These are phyloP conservation scores for Cryptocheilus praepositus DNA, from an alignment of 2,888 invertebrate species.

Conservation along the genomic window DNA sequence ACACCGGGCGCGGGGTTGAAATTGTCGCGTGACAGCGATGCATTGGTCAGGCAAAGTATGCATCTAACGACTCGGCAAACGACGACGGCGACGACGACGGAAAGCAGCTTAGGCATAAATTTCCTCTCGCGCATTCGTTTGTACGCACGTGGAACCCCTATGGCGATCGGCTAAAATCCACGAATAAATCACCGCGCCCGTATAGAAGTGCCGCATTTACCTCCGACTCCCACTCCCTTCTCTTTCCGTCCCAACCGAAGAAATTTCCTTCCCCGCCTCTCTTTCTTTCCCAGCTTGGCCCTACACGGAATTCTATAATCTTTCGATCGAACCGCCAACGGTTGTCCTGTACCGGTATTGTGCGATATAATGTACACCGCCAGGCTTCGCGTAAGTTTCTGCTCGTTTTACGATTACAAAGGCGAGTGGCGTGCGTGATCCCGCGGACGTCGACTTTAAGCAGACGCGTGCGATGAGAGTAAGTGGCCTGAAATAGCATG, in stretches of 20 bases:
- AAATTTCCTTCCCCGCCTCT: constrained; percentile 28
- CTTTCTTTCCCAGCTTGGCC: background rate
- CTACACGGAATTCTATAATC: constrained; percentile 33
- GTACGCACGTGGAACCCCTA: constrained; percentile 42
- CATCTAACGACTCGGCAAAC: too few species aligned
- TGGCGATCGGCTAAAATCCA: constrained; percentile 49
- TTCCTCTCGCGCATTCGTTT: constrained; percentile 29
- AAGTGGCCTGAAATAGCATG: too few species aligned
- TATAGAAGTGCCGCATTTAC: constrained; percentile 32
- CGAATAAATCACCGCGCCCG: constrained; percentile 47
- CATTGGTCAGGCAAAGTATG: constrained; percentile 26
- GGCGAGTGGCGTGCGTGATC: too few species aligned
- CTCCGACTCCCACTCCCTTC: background rate
- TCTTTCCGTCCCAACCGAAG: background rate
- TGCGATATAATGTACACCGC: background rate
- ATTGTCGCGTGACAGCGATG: constrained; percentile 34
- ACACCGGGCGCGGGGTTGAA: constrained; percentile 16
- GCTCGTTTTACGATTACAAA: too few species aligned
- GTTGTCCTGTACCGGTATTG: background rate
- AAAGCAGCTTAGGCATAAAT: constrained; percentile 41
- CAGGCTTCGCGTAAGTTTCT: too few species aligned
- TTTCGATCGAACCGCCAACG: constrained; percentile 23
- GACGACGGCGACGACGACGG: constrained; percentile 18
- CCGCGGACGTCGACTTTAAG: too few species aligned
- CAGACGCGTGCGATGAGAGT: too few species aligned